These are phyloP conservation scores for Synergus japonicus DNA, from an alignment of 2,888 invertebrate genomes.

Conservation along the genomic window DNA sequence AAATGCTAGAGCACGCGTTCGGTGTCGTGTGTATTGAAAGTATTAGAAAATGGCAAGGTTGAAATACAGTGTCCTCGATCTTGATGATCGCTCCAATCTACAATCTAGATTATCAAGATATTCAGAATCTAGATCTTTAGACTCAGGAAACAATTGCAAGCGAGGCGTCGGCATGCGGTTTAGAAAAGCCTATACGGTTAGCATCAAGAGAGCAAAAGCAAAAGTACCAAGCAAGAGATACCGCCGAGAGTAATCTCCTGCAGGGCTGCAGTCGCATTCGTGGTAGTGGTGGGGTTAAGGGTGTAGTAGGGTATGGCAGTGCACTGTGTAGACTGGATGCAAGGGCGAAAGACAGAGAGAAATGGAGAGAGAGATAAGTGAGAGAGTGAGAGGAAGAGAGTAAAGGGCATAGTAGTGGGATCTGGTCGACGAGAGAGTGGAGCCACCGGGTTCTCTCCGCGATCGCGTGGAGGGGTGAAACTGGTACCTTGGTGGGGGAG, in stretches of 20 bases:
- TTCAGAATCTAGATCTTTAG: not conserved
- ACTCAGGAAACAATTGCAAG: constrained; percentile 22
- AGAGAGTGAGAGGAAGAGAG: constrained; percentile 50
- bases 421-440: constrained; percentile 53
- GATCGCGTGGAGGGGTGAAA: constrained; percentile 2
- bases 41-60: too few relatives aligned
- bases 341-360: constrained; percentile 43
- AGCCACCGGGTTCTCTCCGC: constrained; percentile 39
- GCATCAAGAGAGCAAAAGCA: constrained; percentile 48
- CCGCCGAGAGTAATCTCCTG: constrained; percentile 42
- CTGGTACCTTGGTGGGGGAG: constrained; percentile 45
- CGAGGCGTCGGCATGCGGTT: constrained; percentile 35
- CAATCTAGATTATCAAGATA: not conserved
- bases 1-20: too few relatives aligned
- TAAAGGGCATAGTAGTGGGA: constrained; percentile 55
- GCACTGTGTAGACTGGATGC: constrained; percentile 38
- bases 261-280: constrained; percentile 10
- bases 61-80: too few relatives aligned
- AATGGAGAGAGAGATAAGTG: constrained; percentile 41
- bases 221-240: constrained; percentile 18
- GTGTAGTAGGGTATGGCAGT: constrained; percentile 32
- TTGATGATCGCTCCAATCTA: not conserved
- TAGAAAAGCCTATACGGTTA: constrained; percentile 51
- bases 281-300: constrained; percentile 27
- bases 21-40: too few relatives aligned